Conservation (phyloP, 2,888 invertebrate species). For the Shargacucullia verbasci region DNA sequence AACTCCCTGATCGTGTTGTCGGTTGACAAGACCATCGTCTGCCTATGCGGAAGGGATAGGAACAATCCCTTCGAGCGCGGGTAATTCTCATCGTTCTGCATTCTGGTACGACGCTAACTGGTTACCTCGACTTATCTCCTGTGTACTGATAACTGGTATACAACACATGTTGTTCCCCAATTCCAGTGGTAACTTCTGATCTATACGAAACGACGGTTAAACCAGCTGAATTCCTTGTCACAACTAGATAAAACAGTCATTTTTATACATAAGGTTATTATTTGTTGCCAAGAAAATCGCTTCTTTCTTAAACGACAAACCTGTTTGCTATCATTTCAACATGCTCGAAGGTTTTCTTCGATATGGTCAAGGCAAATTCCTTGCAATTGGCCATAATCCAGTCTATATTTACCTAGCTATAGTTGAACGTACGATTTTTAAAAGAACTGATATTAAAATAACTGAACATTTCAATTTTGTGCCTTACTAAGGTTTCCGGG, state of each 20-base stretch:
- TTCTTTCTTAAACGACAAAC: slow-evolving; percentile 59
- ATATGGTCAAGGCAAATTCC: slow-evolving; percentile 80
- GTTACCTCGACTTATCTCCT: slow-evolving; percentile 62
- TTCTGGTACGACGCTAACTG: slow-evolving; percentile 67
- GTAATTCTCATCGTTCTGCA: slow-evolving; percentile 78
- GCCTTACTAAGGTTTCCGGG: slow-evolving; percentile 61
- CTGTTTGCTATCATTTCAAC: slow-evolving; percentile 73
- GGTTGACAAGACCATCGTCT: slow-evolving; percentile 87
- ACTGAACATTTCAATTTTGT: slow-evolving; percentile 57
- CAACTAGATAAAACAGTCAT: slow-evolving; percentile 1
- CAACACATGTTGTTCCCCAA: slow-evolving; percentile 44
- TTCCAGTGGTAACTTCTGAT: slow-evolving; percentile 39
- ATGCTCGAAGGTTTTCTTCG: slow-evolving; percentile 77
- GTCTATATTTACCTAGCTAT: slow-evolving; percentile 57
- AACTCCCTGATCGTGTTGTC: slow-evolving; percentile 87
- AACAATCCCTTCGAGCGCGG: slow-evolving; percentile 87
- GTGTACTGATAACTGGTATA: slow-evolving; percentile 55
- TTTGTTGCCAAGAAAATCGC: slow-evolving; percentile 21
- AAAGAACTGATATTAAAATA: slow-evolving; percentile 62
- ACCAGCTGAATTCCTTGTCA: slow-evolving; percentile 13
- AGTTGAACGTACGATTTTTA: slow-evolving; percentile 44
- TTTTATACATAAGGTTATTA: slow-evolving; percentile 14
- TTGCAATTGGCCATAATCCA: slow-evolving; percentile 69
- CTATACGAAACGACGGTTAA: slow-evolving; percentile 18
- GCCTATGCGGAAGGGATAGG: slow-evolving; percentile 85